Conservation (phyloP, 37 sponge, comb jelly and placozoan species). For the Mnemiopsis leidyi region DNA sequence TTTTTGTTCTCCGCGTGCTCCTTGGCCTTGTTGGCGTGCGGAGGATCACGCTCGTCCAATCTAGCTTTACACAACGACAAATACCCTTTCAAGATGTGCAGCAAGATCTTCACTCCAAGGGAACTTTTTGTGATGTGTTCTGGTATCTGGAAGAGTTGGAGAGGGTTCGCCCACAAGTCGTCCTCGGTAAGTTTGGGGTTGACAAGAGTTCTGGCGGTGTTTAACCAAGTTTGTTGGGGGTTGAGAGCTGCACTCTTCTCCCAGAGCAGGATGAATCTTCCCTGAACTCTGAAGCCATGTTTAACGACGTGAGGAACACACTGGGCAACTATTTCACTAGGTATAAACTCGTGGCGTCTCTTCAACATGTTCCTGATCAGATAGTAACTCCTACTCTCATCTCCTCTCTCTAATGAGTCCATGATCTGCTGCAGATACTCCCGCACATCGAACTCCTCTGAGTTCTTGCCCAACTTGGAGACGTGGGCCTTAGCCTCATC, state of each 20-base stretch:
- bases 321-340: not conserved
- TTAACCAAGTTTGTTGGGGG: constrained; percentile 63
- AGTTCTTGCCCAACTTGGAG: constrained; percentile 20
- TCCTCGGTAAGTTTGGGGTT: constrained; percentile 24
- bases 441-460: not conserved
- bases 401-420: not conserved
- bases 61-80: constrained; percentile 46
- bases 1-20: constrained; percentile 17
- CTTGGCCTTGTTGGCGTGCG: not conserved
- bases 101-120: constrained; percentile 3
- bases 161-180: constrained; percentile 13
- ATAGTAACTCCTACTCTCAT: constrained; percentile 37
- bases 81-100: constrained; percentile 27
- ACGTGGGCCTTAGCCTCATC: constrained; percentile 54
- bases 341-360: constrained; percentile 38
- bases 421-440: not conserved
- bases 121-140: not conserved
- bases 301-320: constrained; percentile 55
- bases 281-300: constrained; percentile 23
- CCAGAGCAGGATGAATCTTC: constrained; percentile 3
- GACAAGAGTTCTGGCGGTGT: constrained; percentile 9
- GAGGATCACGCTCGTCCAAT: not conserved
- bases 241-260: constrained; percentile 53
- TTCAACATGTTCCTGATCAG: constrained; percentile 54
- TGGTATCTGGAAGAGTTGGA: constrained; percentile 16